Evolutionary conservation across 2,888 invertebrate species (phyloP).

Genomic region (Argyresthia goedartella): DNA sequence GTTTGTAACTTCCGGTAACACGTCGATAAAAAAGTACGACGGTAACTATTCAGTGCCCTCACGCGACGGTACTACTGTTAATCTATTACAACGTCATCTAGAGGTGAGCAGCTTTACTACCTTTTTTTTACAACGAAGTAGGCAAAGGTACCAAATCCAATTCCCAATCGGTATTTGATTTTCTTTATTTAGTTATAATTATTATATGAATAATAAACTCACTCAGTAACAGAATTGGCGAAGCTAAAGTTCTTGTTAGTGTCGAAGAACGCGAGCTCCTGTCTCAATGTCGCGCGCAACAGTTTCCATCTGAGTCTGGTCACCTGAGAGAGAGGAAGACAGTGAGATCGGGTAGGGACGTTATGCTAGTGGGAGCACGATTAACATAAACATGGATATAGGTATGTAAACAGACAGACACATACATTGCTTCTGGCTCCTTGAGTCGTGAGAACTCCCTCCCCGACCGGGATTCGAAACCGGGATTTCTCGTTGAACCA

Average conservation of each 20-base stretch:
- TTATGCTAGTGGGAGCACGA: not conserved
- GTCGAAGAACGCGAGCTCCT: slow-evolving; percentile 82
- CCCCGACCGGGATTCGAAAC: not conserved
- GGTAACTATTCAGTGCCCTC: too few relatives aligned
- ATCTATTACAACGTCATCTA: too few relatives aligned
- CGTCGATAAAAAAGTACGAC: too few relatives aligned
- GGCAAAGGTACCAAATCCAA: too few relatives aligned
- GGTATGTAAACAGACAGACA: too few relatives aligned
- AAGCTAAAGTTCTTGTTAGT: slow-evolving; percentile 77
- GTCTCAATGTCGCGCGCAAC: slow-evolving; percentile 75
- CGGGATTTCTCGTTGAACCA: not conserved
- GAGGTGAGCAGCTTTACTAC: too few relatives aligned
- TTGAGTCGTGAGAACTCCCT: not conserved
- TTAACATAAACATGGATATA: not conserved
- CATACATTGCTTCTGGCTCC: not conserved
- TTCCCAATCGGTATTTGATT: too few relatives aligned
- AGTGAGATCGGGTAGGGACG: not conserved
- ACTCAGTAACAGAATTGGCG: slow-evolving; percentile 79
- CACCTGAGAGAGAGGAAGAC: slow-evolving; percentile 36
- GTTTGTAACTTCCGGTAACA: too few relatives aligned
- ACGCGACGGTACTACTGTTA: too few relatives aligned
- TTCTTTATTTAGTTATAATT: not conserved
- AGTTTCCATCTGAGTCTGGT: slow-evolving; percentile 72
- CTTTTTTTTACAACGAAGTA: too few relatives aligned
- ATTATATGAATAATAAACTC: slow-evolving; percentile 40